A percentile compares a stretch with the other conserved stretches of the same genome.
Conservation (phyloP, 2,797 vertebrate species). For the Coilia nasus region DNA sequence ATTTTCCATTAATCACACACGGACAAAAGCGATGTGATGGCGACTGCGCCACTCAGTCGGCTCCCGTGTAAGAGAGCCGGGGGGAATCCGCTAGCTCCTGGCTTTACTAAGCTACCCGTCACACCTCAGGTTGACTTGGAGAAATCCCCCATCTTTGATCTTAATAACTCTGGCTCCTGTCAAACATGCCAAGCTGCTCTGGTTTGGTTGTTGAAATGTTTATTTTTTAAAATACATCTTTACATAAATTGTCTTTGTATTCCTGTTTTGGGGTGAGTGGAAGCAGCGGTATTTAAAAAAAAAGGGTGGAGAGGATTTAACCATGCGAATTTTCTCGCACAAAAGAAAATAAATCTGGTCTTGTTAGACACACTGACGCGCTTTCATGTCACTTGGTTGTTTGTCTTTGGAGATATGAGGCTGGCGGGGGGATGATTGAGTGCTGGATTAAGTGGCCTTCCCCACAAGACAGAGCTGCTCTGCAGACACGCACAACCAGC, state of each 20-base stretch:
- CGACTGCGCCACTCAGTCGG: slow-evolving; percentile 57
- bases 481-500: slow-evolving; percentile 35
- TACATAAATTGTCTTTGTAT: slow-evolving; percentile 26
- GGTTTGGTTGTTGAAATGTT: neutral
- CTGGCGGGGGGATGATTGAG: neutral
- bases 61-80: slow-evolving; percentile 26
- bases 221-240: neutral
- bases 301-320: slow-evolving; percentile 6
- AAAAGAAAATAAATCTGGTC: slow-evolving; percentile 27
- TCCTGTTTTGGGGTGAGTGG: neutral
- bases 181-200: slow-evolving; percentile 21
- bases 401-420: slow-evolving; percentile 6
- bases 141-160: slow-evolving; percentile 39
- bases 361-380: slow-evolving; percentile 32
- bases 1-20: slow-evolving; percentile 58
- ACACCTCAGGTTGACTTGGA: slow-evolving; percentile 27
- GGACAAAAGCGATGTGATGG: slow-evolving; percentile 50
- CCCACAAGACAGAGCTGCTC: slow-evolving; percentile 18
- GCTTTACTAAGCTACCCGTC: neutral
- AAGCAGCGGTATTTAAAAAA: neutral
- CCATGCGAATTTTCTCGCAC: neutral
- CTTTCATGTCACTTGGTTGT: slow-evolving; percentile 32
- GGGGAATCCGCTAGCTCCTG: neutral
- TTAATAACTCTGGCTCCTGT: slow-evolving; percentile 27
- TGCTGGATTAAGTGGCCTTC: slow-evolving; percentile 23